phyloP scores from a whole-genome alignment of 2,888 invertebrate genomes.

The Ophonus ardosiacus region DNA sequence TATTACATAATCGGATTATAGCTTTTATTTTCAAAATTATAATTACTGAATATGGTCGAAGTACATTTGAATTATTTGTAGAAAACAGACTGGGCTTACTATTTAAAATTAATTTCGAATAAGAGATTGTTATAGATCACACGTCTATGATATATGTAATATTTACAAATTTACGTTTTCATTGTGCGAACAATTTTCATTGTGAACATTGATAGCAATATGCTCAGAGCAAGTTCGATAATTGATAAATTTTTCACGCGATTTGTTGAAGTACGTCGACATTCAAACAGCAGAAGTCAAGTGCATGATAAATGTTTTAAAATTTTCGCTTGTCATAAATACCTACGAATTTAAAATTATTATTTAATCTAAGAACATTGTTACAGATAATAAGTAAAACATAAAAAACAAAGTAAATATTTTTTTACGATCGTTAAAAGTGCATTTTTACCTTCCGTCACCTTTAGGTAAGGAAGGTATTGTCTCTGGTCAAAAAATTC shows the following conservation, averaged over 20 bases:
- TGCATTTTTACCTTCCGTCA: too few relatives aligned
- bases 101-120: background rate
- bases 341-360: too few relatives aligned
- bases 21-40: too few relatives aligned
- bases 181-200: background rate
- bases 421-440: too few relatives aligned
- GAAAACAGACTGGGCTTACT: background rate
- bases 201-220: background rate
- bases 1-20: too few relatives aligned
- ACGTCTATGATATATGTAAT: background rate
- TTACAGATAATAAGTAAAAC: too few relatives aligned
- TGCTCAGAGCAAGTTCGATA: background rate
- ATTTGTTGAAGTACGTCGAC: background rate
- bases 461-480: too few relatives aligned
- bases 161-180: background rate
- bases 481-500: too few relatives aligned
- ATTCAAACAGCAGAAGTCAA: background rate
- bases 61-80: background rate
- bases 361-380: too few relatives aligned
- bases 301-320: background rate
- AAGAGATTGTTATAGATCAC: background rate
- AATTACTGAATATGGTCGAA: too few relatives aligned
- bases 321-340: background rate
- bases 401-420: too few relatives aligned
- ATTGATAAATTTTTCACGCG: background rate